Evolutionary conservation across 2,797 vertebrate genomes (phyloP).

Genomic region (Lacerta bilineata): DNA sequence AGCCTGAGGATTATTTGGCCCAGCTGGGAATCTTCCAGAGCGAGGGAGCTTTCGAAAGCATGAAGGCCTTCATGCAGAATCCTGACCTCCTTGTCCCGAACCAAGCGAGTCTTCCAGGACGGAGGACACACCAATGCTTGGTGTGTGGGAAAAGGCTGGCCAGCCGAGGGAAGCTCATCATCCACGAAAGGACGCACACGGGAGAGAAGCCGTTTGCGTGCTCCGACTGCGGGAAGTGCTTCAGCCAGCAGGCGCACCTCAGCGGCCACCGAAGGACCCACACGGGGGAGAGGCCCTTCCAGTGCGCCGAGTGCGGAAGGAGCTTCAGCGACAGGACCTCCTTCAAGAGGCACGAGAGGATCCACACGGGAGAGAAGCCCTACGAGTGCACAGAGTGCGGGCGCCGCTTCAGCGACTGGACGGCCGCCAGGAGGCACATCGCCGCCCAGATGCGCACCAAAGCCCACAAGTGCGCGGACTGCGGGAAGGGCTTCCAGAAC

Average conservation of each 20-base stretch:
- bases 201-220: constrained; percentile 52
- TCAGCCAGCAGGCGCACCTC: constrained; percentile 51
- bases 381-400: constrained; percentile 48
- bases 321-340: constrained; percentile 37
- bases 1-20: background rate
- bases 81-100: background rate
- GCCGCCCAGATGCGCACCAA: constrained; percentile 41
- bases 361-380: constrained; percentile 47
- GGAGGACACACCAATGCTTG: background rate
- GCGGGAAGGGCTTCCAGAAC: constrained; percentile 43
- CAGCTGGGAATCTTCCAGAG: background rate
- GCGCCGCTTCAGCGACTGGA: constrained; percentile 40
- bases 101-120: background rate
- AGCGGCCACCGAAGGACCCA: constrained; percentile 60
- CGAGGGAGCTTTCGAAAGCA: background rate
- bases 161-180: background rate
- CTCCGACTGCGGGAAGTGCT: constrained; percentile 39
- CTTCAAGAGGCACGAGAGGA: constrained; percentile 38
- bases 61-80: background rate
- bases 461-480: constrained; percentile 18
- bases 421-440: background rate
- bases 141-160: background rate
- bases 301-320: constrained; percentile 55
- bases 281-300: constrained; percentile 58
- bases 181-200: constrained; percentile 50